Base-by-base conservation (phyloP, 2,888 invertebrate species). In the Meta bourneti region DNA sequence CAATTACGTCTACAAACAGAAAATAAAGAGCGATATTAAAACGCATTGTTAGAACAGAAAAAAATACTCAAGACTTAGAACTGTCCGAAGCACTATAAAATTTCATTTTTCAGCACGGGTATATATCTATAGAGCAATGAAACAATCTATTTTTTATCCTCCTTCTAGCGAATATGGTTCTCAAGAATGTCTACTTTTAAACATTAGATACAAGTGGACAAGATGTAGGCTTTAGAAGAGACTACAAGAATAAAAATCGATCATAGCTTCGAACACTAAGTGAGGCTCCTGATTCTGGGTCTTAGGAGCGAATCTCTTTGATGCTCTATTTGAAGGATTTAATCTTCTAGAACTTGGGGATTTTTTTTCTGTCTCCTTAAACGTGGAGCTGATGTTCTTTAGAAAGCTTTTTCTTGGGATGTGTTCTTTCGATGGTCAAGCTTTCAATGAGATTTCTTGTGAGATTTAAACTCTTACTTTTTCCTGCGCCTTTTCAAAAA, bases 301-400 rank as follows among this genome's bases (percentile, higher is more conserved):
- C 85, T 85, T 86, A 51, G 71, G 71, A 78, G 78, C 5, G 74
- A 72, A 87, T 91, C 86, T 91, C 72, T 86, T 87, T 87, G 82
- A 87, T 82, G 85, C 82, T 77, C 87, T 72, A 91, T 82, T 86
- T 91, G 86, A 91, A 82, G 77, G 85, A 82, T 91, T 91, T 86
- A 91, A 91, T 91, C 91, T 91, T 71, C 49, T 16, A 49, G 75
- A 34, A 20, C 82, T 82, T 69, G 74, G 69, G 78, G 77, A 74
- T 74, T 80, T 77, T 87, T 71, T 87, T 54, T 16, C 70, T 80
- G 11, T 34, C 81, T 81, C 61, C 74, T 79, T 61, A 34, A 78
- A 61, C 61, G 61, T 20, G 54, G 8, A n/a, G 61, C 54, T 20
- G 16, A 19, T n/a, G 20, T 72, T 75, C 74, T 75, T 34, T 20